phyloP scores from a whole-genome alignment of 1,140 invertebrate genomes.

The Cydia pomonella region DNA sequence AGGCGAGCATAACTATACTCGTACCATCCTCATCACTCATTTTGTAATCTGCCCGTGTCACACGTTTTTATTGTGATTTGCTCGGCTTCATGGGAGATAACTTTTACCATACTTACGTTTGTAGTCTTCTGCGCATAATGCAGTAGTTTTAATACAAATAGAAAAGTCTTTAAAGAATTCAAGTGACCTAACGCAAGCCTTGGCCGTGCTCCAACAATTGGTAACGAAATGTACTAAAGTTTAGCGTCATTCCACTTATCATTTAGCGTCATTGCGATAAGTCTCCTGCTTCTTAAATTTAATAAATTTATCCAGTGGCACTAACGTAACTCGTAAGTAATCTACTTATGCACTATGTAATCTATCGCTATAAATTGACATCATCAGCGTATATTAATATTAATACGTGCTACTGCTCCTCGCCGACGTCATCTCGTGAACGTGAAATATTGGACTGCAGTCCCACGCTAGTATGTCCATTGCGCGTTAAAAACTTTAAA shows the following conservation, averaged over 20 bases:
- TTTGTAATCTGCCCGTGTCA: constrained; percentile 38
- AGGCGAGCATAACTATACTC: constrained; percentile 29
- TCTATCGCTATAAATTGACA: neutral
- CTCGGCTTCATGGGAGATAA: neutral
- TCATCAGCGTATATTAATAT: neutral
- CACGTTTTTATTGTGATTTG: constrained; percentile 31
- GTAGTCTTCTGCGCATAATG: constrained; percentile 4
- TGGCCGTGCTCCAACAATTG: constrained; percentile 21
- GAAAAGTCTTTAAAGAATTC: constrained; percentile 17
- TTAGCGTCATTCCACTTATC: constrained; percentile 16
- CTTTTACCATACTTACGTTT: neutral
- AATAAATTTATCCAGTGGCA: neutral
- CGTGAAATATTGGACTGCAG: neutral
- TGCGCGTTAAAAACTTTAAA: too few relatives aligned
- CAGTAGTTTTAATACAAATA: constrained; percentile 20
- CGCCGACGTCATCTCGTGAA: neutral
- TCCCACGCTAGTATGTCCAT: too few relatives aligned
- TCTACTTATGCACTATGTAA: neutral
- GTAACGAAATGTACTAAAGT: constrained; percentile 18
- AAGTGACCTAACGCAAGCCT: constrained; percentile 21
- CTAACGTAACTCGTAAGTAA: constrained; percentile 20
- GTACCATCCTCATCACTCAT: constrained; percentile 38
- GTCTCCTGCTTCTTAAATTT: neutral
- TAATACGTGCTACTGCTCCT: neutral
- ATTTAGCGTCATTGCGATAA: constrained; percentile 3